Evolutionary conservation across 2,113 vertebrate species (phyloP).

Genomic region (Paramisgurnus dabryanus): DNA sequence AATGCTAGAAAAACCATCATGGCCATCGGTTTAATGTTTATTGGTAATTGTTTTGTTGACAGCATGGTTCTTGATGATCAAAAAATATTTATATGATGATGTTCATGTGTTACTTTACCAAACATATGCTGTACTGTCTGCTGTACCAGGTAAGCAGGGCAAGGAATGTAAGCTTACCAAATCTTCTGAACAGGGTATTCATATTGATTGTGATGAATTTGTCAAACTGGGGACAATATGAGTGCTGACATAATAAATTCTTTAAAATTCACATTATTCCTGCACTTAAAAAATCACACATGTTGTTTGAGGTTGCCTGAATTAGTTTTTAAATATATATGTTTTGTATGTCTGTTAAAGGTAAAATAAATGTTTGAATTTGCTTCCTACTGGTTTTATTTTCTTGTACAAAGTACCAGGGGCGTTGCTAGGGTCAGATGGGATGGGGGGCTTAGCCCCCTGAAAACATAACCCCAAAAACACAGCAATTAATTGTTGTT

Average conservation of each 20-base stretch:
- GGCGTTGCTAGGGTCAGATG: too few species aligned
- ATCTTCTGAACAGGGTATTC: conserved; percentile 39
- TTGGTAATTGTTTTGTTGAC: not conserved
- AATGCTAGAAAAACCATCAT: too few species aligned
- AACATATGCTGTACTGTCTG: too few species aligned
- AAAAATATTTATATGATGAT: not conserved
- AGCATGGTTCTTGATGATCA: not conserved
- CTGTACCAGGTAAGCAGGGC: too few species aligned
- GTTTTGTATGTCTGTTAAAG: conserved; percentile 30
- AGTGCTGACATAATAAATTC: not conserved
- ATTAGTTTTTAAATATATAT: conserved; percentile 9
- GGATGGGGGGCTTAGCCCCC: too few species aligned
- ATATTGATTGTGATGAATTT: not conserved
- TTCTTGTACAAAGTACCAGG: not conserved
- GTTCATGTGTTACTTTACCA: not conserved
- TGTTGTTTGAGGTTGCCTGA: conserved; percentile 7
- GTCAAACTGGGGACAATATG: not conserved
- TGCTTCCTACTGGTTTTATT: conserved; percentile 24
- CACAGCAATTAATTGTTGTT: too few species aligned
- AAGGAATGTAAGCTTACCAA: not conserved
- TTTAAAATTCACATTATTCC: not conserved
- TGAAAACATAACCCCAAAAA: too few species aligned
- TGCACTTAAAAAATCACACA: conserved; percentile 7
- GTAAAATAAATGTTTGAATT: conserved; percentile 34
- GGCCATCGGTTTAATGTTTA: too few species aligned